These are phyloP conservation scores for Leptopterna dolabrata DNA, from an alignment of 2,888 invertebrate genomes.

Conservation along the genomic window DNA sequence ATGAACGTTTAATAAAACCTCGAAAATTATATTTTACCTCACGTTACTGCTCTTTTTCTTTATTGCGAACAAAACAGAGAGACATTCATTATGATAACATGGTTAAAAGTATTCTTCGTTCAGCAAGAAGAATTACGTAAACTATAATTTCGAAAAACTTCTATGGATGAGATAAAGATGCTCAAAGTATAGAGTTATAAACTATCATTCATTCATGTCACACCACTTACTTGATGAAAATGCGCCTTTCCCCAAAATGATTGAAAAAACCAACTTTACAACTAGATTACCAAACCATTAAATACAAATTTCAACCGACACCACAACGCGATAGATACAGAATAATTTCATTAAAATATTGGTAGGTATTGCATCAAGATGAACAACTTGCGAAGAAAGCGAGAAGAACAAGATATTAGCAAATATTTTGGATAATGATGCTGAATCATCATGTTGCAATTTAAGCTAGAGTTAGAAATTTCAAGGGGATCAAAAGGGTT, in stretches of 20 bases:
- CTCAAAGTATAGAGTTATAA: neutral
- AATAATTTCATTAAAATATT: neutral
- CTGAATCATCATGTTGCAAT: neutral
- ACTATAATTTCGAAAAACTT: no score
- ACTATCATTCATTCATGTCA: neutral
- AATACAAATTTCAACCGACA: neutral
- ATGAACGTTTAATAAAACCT: no score
- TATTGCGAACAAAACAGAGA: no score
- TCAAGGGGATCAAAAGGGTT: neutral
- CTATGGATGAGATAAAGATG: neutral
- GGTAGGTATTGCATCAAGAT: no score
- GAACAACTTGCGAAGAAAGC: no score
- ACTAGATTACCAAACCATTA: neutral
- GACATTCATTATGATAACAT: no score
- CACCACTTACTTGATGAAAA: neutral
- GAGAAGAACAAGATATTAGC: no score
- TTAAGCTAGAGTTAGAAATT: neutral
- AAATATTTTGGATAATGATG: no score
- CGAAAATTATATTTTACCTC: no score
- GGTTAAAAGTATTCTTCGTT: no score
- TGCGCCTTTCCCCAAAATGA: neutral
- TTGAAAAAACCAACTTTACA: neutral
- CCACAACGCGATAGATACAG: neutral
- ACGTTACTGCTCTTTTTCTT: no score
- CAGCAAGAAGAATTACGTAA: no score